Base-by-base conservation (phyloP, 2,113 vertebrate genomes). In the Myiozetetes cayanensis region DNA sequence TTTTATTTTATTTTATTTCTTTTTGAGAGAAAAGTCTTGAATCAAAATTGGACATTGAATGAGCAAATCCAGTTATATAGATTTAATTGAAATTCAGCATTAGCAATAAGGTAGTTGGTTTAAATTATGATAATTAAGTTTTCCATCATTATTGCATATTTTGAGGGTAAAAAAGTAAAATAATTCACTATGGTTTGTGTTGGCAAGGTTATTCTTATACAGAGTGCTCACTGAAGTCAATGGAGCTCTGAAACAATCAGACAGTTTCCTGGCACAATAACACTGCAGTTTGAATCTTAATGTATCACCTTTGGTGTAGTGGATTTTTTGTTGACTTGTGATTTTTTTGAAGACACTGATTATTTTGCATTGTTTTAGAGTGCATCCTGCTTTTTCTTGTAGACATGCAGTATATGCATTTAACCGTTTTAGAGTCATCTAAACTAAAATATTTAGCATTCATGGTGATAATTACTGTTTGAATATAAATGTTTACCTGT, bases 191-290 rank as follows among this genome's bases (percentile, higher is more conserved):
- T 59, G 16, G 14, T 80, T 80, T 90, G 5, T 39, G 22, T 90
- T 92, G 70, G 52, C 53, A 83, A 61, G 49, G 28, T 31, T 88
- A 37, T 78, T 89, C 2, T 1, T 28, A 47, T 62, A 79, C 76
- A 65, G 8, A 93, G 44, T 89, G 93, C 86, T 91, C 84, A 91
- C 61, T 92, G 94, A 96, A 94, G 88, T 95, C 94, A 96, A 78
- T 96, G 84, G 90, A 89, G 39, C 61, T 66, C 65, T 91, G 70
- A 55, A 62, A 67, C 63, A 13, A 13, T 90, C 12, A 81, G 30
- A 9, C 62, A 56, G 0, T 73, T 89, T 65, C 7, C 56, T 74
- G 62, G 27, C 27, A 59, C 8, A 3, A 0, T 78, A 74, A 30
- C 14, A 31, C 2, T 59, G 39, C 59, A 35, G 21, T 90, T 84